Evolutionary conservation across 92 coral and sea anemone genomes (phyloP).

Genomic region (Palythoa grandis): DNA sequence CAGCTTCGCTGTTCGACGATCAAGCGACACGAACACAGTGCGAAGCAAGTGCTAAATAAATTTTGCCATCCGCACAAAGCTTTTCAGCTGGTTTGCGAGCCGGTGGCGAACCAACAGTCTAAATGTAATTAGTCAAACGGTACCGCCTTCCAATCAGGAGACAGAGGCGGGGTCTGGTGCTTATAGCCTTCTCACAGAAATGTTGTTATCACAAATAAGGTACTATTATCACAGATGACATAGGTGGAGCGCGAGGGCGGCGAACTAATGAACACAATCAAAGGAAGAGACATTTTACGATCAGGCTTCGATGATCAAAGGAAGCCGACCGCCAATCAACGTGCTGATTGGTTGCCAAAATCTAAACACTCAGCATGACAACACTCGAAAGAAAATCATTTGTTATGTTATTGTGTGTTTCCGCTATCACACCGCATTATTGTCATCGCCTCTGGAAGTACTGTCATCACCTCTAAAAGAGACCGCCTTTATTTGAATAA

Average conservation of each 20-base stretch:
- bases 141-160: slow-evolving; percentile 98
- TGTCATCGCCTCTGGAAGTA: slow-evolving; percentile 92
- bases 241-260: slow-evolving; percentile 99
- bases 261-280: slow-evolving; percentile 99
- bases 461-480: slow-evolving; percentile 97
- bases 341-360: slow-evolving; percentile 79
- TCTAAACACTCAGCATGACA: slow-evolving; percentile 98
- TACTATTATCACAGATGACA: slow-evolving; percentile 99
- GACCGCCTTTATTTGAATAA: slow-evolving; percentile 99
- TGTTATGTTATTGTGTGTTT: slow-evolving; percentile 98
- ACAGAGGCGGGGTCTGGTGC: slow-evolving; percentile 97
- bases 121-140: slow-evolving; percentile 99
- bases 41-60: slow-evolving; percentile 76
- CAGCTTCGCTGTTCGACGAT: slow-evolving; percentile 9
- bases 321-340: slow-evolving; percentile 75
- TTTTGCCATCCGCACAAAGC: slow-evolving; percentile 80
- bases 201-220: slow-evolving; percentile 99
- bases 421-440: slow-evolving; percentile 98
- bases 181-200: slow-evolving; percentile 97
- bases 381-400: slow-evolving; percentile 94
- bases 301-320: slow-evolving; percentile 99
- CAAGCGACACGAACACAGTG: slow-evolving; percentile 32
- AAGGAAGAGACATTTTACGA: slow-evolving; percentile 99
- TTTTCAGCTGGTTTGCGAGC: slow-evolving; percentile 94
- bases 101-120: slow-evolving; percentile 99